These are phyloP conservation scores for Homarus americanus DNA, from an alignment of 1,140 invertebrate species.

Conservation along the genomic window DNA sequence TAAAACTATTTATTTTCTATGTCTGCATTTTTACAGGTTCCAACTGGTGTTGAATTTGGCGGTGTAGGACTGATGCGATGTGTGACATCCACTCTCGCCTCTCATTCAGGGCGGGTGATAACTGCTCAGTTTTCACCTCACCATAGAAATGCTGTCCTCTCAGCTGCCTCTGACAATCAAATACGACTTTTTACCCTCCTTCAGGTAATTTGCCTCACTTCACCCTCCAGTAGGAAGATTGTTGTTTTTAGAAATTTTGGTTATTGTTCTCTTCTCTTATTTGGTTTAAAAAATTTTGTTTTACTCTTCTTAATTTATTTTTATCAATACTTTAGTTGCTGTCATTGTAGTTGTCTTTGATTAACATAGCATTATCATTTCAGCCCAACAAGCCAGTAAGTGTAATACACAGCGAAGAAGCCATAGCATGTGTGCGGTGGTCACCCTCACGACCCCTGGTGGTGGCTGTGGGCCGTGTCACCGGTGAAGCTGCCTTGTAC, in stretches of 20 bases:
- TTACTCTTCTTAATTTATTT: too few species aligned
- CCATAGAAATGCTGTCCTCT: constrained; percentile 62
- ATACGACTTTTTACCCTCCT: constrained; percentile 66
- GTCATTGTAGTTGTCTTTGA: too few species aligned
- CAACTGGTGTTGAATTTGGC: constrained; percentile 29
- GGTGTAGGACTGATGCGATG: constrained; percentile 47
- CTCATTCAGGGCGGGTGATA: constrained; percentile 60
- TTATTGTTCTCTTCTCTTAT: too few species aligned
- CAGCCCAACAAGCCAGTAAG: constrained; percentile 70
- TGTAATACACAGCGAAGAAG: constrained; percentile 58
- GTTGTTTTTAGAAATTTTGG: too few species aligned
- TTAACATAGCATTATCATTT: not conserved
- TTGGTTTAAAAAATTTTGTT: too few species aligned
- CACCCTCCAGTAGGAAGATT: not conserved
- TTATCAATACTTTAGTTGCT: too few species aligned
- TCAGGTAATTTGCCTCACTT: constrained; percentile 40
- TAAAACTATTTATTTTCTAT: too few species aligned
- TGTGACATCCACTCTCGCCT: constrained; percentile 51
- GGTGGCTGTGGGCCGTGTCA: constrained; percentile 28
- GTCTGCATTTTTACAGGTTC: constrained; percentile 18
- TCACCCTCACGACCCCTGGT: constrained; percentile 59
- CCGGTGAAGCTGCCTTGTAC: constrained; percentile 50
- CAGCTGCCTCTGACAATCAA: constrained; percentile 65
- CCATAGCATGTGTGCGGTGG: constrained; percentile 55
- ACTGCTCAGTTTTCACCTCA: constrained; percentile 51